Evolutionary conservation across 2,113 vertebrate species (phyloP).

Genomic region (Labrus mixtus): DNA sequence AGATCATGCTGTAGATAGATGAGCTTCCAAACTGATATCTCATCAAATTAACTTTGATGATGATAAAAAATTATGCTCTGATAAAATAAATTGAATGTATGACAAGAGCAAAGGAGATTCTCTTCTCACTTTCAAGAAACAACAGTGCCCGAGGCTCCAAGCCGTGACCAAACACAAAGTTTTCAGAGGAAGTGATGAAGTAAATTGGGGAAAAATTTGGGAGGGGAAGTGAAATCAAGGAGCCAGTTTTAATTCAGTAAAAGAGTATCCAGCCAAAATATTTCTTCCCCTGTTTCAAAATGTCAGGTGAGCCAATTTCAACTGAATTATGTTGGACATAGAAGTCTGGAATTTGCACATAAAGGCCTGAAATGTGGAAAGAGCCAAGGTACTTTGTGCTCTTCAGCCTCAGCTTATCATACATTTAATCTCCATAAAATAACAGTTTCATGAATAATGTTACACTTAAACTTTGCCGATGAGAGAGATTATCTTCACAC

Average conservation of each 20-base stretch:
- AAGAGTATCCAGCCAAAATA: conserved; percentile 75
- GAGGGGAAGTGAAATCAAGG: conserved; percentile 33
- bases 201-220: conserved; percentile 45
- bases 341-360: conserved; percentile 63
- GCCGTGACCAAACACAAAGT: conserved; percentile 68
- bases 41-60: conserved; percentile 79
- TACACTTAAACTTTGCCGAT: conserved; percentile 33
- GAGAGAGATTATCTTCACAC: conserved; percentile 23
- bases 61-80: conserved; percentile 78
- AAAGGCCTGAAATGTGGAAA: conserved; percentile 60
- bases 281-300: conserved; percentile 67
- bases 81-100: conserved; percentile 71
- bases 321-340: conserved; percentile 78
- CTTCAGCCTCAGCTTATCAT: conserved; percentile 37
- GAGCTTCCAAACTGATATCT: conserved; percentile 70
- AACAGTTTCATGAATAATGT: conserved; percentile 47
- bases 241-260: conserved; percentile 75
- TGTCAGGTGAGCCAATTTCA: conserved; percentile 80
- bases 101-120: conserved; percentile 63
- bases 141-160: conserved; percentile 60
- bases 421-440: conserved; percentile 50
- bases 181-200: conserved; percentile 67
- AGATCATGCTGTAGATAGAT: conserved; percentile 75
- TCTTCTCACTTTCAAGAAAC: conserved; percentile 56
- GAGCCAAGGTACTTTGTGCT: conserved; percentile 33